These are phyloP conservation scores for Hippocampus zosterae DNA, from an alignment of 2,113 vertebrate species.

Conservation along the genomic window DNA sequence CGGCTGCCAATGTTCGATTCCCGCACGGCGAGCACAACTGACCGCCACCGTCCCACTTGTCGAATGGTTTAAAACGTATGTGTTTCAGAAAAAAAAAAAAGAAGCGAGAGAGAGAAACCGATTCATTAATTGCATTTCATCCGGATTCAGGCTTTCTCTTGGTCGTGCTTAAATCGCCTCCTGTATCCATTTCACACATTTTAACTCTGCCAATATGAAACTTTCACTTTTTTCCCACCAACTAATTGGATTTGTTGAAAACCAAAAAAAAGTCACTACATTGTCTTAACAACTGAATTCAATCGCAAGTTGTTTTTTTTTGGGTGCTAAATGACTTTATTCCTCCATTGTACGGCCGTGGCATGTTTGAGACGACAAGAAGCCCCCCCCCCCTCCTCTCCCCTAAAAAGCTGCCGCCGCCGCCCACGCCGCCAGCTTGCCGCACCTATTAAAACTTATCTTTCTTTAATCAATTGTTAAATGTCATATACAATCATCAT, in stretches of 20 bases:
- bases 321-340: conserved; percentile 53
- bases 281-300: background rate
- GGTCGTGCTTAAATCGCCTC: background rate
- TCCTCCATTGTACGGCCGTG: conserved; percentile 42
- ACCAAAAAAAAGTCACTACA: background rate
- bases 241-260: background rate
- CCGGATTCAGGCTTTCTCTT: background rate
- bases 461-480: conserved; percentile 75
- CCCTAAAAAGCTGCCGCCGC: conserved; percentile 13
- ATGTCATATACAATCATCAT: conserved; percentile 74
- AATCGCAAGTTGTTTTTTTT: conserved; percentile 36
- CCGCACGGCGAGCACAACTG: background rate
- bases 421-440: conserved; percentile 46
- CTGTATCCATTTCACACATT: background rate
- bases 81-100: too few species aligned
- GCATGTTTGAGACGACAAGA: conserved; percentile 38
- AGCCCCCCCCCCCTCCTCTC: conserved; percentile 6
- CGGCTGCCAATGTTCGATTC: background rate
- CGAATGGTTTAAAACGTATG: too few species aligned
- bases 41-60: background rate
- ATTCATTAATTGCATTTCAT: background rate
- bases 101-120: too few species aligned
- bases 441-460: conserved; percentile 70
- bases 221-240: background rate
- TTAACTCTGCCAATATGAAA: background rate